Evolutionary conservation across 2,797 vertebrate genomes (phyloP), one percentile per base, ranked within the genome.

Genomic region (Siniperca obscura): DNA sequence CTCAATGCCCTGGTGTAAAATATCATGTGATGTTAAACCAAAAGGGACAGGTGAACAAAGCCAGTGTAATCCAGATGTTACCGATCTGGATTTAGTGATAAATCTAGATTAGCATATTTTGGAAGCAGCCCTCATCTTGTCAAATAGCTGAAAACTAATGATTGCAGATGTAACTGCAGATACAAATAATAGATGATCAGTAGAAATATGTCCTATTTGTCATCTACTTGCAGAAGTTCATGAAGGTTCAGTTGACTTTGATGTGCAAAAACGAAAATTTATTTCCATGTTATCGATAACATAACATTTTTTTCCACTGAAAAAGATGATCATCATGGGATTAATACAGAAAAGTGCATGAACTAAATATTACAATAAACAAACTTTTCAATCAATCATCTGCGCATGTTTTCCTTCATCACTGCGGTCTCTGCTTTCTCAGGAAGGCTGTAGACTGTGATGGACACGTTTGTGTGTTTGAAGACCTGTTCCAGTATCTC

Each of bases 361-460:
- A 25, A 61, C 6, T 34, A 6, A 57, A 38, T 22, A 69, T 65
- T 9, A 66, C 25, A 82, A 61, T 38, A 55, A 25, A 78, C 19
- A n/a, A 69, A 67, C 10, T 59, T 70, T 73, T 68, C 2, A 40
- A 44, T 62, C 0, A 16, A 30, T 87, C 75, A 92, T 92, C 40
- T 87, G 57, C 38, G 56, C 50, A 7, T 53, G 53, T 76, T 81
- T 60, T 88, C 86, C 70, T 72, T 90, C 87, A 88, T 92, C 83
- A 81, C 87, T 3, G 55, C 71, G 74, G 86, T 86, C 62, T 93
- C 84, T 17, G 70, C 64, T 89, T 55, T 94, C 68, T 56, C 48
- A 1, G 90, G 92, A 36, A 98, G 95, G 50, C 86, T 95, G 76
- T 99, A 99, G 80, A 99, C 96, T 0, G 97, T 98, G 93, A 99